Conservation (phyloP, 2,888 invertebrate genomes). For the Nasonovia ribisnigri region DNA sequence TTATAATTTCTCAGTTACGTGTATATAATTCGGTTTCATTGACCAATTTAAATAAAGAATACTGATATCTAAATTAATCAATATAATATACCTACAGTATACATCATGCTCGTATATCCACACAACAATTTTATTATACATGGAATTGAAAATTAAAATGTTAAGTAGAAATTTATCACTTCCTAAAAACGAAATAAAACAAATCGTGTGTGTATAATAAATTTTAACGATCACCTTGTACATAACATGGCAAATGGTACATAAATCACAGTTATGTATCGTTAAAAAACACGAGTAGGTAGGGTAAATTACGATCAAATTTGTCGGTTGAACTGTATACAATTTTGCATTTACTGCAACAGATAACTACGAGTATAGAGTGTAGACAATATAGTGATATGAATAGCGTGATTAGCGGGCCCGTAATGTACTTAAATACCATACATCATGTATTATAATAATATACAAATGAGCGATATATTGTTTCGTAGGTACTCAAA, state of each 20-base stretch:
- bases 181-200: slow-evolving; percentile 4
- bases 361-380: not conserved
- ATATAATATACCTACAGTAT: not conserved
- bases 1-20: not conserved
- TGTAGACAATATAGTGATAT: not conserved
- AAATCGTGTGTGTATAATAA: slow-evolving; percentile 4
- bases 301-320: slow-evolving; percentile 4
- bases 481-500: not conserved
- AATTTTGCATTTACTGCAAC: not conserved
- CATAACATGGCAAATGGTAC: not conserved
- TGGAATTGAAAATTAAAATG: not conserved
- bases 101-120: too few species aligned
- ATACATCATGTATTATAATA: not conserved
- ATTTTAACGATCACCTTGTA: slow-evolving; percentile 27
- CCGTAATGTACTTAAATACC: not conserved
- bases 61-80: not conserved
- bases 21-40: not conserved
- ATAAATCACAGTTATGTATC: not conserved
- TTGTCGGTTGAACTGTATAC: not conserved
- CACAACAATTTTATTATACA: not conserved
- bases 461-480: not conserved
- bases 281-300: slow-evolving; percentile 12
- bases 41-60: not conserved
- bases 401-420: not conserved
- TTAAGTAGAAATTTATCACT: slow-evolving; percentile 17